These are phyloP conservation scores for Hylaeus volcanicus DNA, from an alignment of 1,140 invertebrate genomes.

Conservation along the genomic window DNA sequence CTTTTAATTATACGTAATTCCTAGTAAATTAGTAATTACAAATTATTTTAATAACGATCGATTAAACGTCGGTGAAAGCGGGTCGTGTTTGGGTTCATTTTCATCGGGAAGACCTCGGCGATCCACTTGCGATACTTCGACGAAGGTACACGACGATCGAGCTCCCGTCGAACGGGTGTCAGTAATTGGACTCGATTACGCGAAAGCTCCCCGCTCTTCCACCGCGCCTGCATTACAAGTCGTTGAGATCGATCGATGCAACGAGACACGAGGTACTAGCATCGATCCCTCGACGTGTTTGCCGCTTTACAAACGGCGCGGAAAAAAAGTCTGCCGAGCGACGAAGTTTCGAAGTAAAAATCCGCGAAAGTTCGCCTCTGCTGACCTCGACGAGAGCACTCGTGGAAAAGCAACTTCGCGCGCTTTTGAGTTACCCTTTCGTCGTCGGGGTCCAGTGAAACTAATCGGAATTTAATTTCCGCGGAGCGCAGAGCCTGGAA, in stretches of 20 bases:
- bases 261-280: not conserved
- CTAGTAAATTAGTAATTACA: too few relatives aligned
- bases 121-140: too few relatives aligned
- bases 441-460: not conserved
- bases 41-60: too few relatives aligned
- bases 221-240: not conserved
- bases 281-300: constrained; percentile 31
- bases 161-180: too few relatives aligned
- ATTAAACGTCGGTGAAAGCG: too few relatives aligned
- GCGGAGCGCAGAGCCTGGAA: not conserved
- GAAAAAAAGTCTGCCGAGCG: not conserved
- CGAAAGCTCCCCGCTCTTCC: constrained; percentile 2
- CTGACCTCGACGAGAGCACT: not conserved
- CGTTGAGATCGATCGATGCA: constrained; percentile 39
- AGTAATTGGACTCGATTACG: not conserved
- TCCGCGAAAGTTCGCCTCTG: not conserved
- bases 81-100: too few relatives aligned
- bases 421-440: not conserved
- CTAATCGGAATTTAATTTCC: constrained; percentile 21
- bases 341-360: constrained; percentile 14
- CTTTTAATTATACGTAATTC: too few relatives aligned
- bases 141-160: too few relatives aligned
- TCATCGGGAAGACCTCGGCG: too few relatives aligned
- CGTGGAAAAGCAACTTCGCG: not conserved
- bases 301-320: not conserved